Percentiles rank a stretch among this genome's conserved stretches.
Evolutionary conservation across 2,797 vertebrate genomes (phyloP).

Genomic region (Typhlichthys subterraneus): DNA sequence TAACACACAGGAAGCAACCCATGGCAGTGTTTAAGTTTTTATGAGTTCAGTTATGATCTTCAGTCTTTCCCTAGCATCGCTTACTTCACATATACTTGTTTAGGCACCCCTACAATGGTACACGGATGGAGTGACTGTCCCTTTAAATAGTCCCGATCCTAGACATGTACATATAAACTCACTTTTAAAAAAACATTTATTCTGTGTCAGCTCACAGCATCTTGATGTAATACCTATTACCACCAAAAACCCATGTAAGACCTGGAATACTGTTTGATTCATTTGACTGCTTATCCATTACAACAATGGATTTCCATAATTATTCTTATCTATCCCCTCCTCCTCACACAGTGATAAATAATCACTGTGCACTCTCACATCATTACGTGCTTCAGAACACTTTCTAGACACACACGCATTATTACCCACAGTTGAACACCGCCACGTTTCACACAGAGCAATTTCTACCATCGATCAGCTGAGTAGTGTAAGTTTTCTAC

Average conservation of each 20-base stretch:
- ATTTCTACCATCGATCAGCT: not conserved
- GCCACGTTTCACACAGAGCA: not conserved
- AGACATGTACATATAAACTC: not conserved
- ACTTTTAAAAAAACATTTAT: not conserved
- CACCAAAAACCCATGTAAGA: not conserved
- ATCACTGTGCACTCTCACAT: not conserved
- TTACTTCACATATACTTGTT: too few species aligned
- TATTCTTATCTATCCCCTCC: too few species aligned
- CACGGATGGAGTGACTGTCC: too few species aligned
- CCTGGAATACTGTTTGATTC: not conserved
- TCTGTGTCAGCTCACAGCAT: not conserved
- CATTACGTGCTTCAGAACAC: slow-evolving; percentile 18
- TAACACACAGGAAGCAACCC: too few species aligned
- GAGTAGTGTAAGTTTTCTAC: not conserved
- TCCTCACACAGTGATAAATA: not conserved
- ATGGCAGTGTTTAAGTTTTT: too few species aligned
- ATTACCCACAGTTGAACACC: not conserved
- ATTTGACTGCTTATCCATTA: slow-evolving; percentile 2
- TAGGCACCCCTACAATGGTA: too few species aligned
- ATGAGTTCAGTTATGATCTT: too few species aligned
- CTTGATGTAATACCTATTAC: not conserved
- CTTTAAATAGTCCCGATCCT: not conserved
- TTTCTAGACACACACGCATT: not conserved
- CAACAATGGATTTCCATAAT: not conserved
- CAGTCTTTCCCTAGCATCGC: too few species aligned